These are phyloP conservation scores for Odontomyia ornata DNA, from an alignment of 2,888 invertebrate species.

Conservation along the genomic window DNA sequence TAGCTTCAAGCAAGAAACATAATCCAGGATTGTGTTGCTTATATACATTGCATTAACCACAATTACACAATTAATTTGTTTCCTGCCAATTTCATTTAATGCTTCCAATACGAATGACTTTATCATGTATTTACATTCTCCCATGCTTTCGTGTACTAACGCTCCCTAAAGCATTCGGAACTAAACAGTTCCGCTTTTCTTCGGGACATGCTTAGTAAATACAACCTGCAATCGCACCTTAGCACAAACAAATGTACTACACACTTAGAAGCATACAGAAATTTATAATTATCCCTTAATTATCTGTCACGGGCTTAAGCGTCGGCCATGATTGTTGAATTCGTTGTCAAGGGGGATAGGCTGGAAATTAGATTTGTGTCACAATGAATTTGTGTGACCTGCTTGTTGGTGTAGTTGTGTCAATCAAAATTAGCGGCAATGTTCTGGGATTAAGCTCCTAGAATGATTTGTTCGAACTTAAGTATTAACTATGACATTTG, in stretches of 20 bases:
- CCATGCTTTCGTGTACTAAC: neutral
- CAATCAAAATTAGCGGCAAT: too few species aligned
- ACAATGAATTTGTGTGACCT: neutral
- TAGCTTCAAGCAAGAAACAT: too few species aligned
- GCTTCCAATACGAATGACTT: slow-evolving; percentile 28
- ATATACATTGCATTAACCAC: slow-evolving; percentile 40
- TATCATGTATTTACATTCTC: slow-evolving; percentile 20
- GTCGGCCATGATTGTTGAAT: slow-evolving; percentile 17
- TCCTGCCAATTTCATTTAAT: slow-evolving; percentile 39
- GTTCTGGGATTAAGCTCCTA: too few species aligned
- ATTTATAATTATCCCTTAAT: slow-evolving; percentile 42
- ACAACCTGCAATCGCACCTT: neutral
- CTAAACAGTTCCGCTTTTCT: neutral
- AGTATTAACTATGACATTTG: too few species aligned
- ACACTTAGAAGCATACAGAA: neutral
- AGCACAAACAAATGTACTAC: neutral
- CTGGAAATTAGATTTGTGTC: neutral
- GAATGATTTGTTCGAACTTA: too few species aligned
- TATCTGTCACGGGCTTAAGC: slow-evolving; percentile 29
- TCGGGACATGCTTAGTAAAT: slow-evolving; percentile 9
- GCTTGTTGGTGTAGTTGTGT: too few species aligned
- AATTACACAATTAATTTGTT: slow-evolving; percentile 44
- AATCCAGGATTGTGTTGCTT: too few species aligned
- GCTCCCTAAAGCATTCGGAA: neutral
- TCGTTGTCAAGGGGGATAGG: neutral